phyloP scores from a whole-genome alignment of 1,140 invertebrate genomes.

The Bilobella aurantiaca region DNA sequence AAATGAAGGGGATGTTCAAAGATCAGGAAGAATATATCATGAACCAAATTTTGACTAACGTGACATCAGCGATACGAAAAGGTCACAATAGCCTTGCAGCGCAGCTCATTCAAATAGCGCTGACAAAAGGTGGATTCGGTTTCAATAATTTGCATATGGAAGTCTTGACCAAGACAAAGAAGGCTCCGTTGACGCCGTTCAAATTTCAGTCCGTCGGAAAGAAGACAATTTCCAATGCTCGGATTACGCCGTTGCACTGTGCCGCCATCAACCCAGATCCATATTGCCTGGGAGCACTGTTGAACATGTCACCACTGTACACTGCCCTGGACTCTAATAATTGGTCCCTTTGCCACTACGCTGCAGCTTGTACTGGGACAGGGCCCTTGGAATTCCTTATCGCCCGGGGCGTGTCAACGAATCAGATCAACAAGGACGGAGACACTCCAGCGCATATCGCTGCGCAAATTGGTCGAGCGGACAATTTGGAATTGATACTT shows the following conservation, averaged over 20 bases:
- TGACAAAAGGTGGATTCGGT: conserved; percentile 14
- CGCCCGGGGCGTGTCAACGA: conserved; percentile 32
- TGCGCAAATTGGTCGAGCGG: conserved; percentile 39
- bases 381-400: conserved; percentile 43
- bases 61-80: background rate
- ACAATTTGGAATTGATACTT: conserved; percentile 45
- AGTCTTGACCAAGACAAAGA: conserved; percentile 6
- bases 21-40: background rate
- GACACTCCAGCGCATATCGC: conserved; percentile 45
- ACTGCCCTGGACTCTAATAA: conserved; percentile 42
- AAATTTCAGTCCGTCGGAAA: conserved; percentile 42
- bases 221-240: conserved; percentile 36
- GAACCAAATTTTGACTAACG: too few species aligned
- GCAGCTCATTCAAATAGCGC: conserved; percentile 11
- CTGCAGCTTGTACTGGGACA: conserved; percentile 44
- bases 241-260: conserved; percentile 47
- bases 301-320: conserved; percentile 41
- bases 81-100: conserved; percentile 21
- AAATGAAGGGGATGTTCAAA: background rate
- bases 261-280: conserved; percentile 48
- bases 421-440: conserved; percentile 38
- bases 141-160: conserved; percentile 28
- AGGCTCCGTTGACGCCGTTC: conserved; percentile 36
- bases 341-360: conserved; percentile 46
- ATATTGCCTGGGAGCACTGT: conserved; percentile 39